phyloP scores from a whole-genome alignment of 2,113 vertebrate species.

The Oncorhynchus clarkii region DNA sequence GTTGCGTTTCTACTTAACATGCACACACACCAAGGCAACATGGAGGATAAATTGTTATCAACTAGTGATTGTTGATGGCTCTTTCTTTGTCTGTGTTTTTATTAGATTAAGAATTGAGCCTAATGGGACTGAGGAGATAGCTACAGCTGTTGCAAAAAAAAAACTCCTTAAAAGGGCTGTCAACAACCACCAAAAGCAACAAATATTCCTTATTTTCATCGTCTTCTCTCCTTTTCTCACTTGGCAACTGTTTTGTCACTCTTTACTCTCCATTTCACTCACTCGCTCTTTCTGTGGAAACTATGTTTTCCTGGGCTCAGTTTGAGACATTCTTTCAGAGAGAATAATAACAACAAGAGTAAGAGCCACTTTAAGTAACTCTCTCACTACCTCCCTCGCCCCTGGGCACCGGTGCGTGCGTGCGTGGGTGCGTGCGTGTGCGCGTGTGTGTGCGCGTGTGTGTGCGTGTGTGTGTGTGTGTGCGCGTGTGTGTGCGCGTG shows the following conservation, averaged over 20 bases:
- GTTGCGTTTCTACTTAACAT: conserved; percentile 16
- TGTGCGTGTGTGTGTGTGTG: conserved; percentile 11
- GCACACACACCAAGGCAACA: conserved; percentile 11
- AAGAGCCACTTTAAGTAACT: conserved; percentile 63
- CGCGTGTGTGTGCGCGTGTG: conserved; percentile 11
- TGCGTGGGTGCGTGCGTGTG: conserved; percentile 17
- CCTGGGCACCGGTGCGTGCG: conserved; percentile 32
- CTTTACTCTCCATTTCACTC: conserved; percentile 48
- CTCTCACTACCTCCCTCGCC: conserved; percentile 40
- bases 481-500: conserved; percentile 9
- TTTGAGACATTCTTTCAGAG: conserved; percentile 65
- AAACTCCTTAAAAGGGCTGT: conserved; percentile 42
- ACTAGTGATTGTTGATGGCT: conserved; percentile 31
- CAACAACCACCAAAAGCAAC: conserved; percentile 38
- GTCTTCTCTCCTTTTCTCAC: conserved; percentile 58
- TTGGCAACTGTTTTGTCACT: conserved; percentile 37
- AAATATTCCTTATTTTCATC: conserved; percentile 62
- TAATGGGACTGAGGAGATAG: conserved; percentile 39
- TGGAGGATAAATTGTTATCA: conserved; percentile 37
- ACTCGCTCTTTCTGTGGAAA: conserved; percentile 61
- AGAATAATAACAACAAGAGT: conserved; percentile 66
- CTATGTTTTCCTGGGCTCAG: conserved; percentile 71
- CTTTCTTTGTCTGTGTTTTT: conserved; percentile 43
- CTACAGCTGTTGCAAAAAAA: conserved; percentile 52
- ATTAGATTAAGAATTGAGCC: neutral